Evolutionary conservation across 2,888 invertebrate genomes (phyloP).

Genomic region (Lagria hirta): DNA sequence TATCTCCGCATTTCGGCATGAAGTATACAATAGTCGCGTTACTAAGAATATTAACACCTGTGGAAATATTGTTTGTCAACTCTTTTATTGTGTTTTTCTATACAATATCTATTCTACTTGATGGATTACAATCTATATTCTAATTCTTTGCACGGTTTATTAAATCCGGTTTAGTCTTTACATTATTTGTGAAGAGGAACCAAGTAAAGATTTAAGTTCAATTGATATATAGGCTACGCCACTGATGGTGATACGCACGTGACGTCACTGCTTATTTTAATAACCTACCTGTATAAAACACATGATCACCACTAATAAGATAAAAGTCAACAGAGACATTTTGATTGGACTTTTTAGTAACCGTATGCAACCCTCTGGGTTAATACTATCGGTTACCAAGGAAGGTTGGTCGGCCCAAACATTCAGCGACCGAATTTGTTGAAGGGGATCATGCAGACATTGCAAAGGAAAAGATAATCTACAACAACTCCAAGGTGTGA

Average conservation of each 20-base stretch:
- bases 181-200: too few relatives aligned
- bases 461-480: conserved; percentile 60
- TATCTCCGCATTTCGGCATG: conserved; percentile 59
- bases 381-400: conserved; percentile 46
- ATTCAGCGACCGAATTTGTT: conserved; percentile 51
- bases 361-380: conserved; percentile 50
- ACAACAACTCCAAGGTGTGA: conserved; percentile 65
- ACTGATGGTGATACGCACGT: too few relatives aligned
- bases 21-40: conserved; percentile 59
- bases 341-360: conserved; percentile 45
- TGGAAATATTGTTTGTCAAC: too few relatives aligned
- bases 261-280: too few relatives aligned
- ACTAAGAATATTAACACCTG: conserved; percentile 56
- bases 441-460: conserved; percentile 65
- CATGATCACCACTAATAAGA: conserved; percentile 37
- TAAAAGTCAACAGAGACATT: conserved; percentile 38
- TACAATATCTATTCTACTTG: too few relatives aligned
- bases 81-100: too few relatives aligned
- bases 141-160: too few relatives aligned
- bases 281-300: conserved; percentile 43
- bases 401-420: conserved; percentile 49
- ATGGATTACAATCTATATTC: too few relatives aligned
- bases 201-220: too few relatives aligned
- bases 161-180: too few relatives aligned
- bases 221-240: too few relatives aligned